A percentile compares a stretch with the other conserved stretches of the same genome.
Conservation (phyloP, 2,888 invertebrate genomes). For the Mythimna loreyi region DNA sequence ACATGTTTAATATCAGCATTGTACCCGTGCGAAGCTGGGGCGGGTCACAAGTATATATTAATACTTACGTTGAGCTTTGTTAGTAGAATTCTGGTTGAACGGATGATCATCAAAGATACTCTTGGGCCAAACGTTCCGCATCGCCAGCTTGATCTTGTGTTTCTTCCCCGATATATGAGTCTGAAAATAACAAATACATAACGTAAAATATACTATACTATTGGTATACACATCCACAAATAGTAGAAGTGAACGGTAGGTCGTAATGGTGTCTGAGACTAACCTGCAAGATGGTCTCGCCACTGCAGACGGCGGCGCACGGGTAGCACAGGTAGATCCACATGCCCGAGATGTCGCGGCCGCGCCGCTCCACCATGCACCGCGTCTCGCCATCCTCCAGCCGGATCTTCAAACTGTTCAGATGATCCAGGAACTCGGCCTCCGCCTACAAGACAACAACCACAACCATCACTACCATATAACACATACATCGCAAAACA, state of each 20-base stretch:
- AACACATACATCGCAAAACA: constrained; percentile 2
- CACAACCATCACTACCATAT: constrained; percentile 23
- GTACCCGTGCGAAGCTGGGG: no score
- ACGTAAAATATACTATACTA: neutral
- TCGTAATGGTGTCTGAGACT: neutral
- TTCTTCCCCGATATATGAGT: constrained; percentile 88
- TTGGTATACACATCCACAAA: no score
- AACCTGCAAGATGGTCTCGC: constrained; percentile 86
- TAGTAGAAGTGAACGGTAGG: neutral
- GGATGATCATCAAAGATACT: constrained; percentile 83
- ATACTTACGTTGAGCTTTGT: constrained; percentile 42
- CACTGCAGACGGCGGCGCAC: constrained; percentile 88
- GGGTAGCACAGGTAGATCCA: constrained; percentile 89
- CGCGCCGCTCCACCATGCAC: constrained; percentile 86
- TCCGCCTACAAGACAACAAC: constrained; percentile 79
- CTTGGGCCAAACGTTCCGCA: constrained; percentile 77
- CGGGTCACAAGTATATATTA: no score
- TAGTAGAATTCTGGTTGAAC: constrained; percentile 23
- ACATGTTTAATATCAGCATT: no score
- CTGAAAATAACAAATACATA: constrained; percentile 68
- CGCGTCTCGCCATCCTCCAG: constrained; percentile 84
- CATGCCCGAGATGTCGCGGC: constrained; percentile 83
- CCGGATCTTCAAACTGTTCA: constrained; percentile 85
- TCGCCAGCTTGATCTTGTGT: constrained; percentile 81
- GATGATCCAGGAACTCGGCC: constrained; percentile 84